Conservation (phyloP, 1,140 invertebrate genomes). For the Penaeus japonicus region DNA sequence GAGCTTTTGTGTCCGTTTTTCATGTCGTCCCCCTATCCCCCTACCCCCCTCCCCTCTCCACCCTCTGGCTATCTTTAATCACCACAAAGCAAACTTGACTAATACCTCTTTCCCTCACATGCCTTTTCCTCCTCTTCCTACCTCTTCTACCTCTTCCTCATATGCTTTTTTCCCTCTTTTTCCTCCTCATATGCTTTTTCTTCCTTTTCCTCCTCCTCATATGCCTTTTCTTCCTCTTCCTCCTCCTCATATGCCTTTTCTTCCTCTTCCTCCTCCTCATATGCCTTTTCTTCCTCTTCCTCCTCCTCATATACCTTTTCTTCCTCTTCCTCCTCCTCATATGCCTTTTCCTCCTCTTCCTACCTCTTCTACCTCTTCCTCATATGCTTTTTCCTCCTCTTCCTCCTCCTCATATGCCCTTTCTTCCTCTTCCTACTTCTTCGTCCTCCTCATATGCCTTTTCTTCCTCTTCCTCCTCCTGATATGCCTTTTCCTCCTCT, state of each 20-base stretch:
- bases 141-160: background rate
- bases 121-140: background rate
- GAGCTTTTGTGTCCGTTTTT: no score
- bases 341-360: background rate
- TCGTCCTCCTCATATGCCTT: background rate
- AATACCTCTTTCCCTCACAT: no score
- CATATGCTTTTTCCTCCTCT: background rate
- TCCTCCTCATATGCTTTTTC: background rate
- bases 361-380: background rate
- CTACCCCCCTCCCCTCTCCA: no score
- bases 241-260: background rate
- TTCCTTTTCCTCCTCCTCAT: background rate
- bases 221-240: background rate
- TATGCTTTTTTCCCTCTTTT: background rate
- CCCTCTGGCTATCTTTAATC: no score
- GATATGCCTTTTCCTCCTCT: background rate
- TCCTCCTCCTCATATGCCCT: background rate
- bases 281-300: no score
- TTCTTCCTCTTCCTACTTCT: background rate
- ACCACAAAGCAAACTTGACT: no score
- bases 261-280: background rate
- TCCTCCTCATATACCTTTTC: no score
- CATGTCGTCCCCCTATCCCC: no score
- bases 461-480: background rate
- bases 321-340: no score